Conservation (phyloP, 2,888 invertebrate genomes). For the Cephus pulcher region DNA sequence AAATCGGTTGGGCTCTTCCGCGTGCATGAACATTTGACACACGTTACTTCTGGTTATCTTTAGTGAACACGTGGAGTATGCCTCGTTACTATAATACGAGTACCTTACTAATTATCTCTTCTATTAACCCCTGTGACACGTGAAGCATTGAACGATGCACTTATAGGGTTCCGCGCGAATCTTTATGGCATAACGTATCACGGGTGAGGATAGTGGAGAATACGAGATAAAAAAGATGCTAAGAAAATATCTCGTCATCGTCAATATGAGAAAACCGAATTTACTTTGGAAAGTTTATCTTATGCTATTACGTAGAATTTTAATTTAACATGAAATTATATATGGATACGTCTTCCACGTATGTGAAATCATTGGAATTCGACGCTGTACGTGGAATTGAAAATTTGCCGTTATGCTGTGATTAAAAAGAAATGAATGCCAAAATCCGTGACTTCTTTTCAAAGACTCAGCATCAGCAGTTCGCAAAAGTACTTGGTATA, state of each 20-base stretch:
- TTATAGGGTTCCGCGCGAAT: not conserved
- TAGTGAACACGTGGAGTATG: not conserved
- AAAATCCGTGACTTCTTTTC: not conserved
- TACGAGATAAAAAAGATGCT: not conserved
- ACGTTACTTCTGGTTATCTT: not conserved
- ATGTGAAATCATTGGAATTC: not conserved
- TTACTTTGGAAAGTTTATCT: not conserved
- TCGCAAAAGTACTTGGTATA: not conserved
- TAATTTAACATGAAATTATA: not conserved
- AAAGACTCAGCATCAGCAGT: not conserved
- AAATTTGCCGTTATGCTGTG: not conserved
- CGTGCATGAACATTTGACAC: not conserved
- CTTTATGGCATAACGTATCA: not conserved
- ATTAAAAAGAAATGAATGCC: not conserved
- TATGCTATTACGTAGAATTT: not conserved
- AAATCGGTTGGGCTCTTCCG: not conserved
- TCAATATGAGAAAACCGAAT: not conserved
- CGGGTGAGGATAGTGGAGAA: not conserved
- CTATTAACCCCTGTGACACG: not conserved
- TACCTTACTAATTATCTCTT: not conserved
- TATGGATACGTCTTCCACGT: not conserved
- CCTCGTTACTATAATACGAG: not conserved
- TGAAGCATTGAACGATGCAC: not conserved
- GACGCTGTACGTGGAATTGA: not conserved
- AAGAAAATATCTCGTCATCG: not conserved